Conservation (phyloP, 2,113 vertebrate species). For the Raja brachyura region DNA sequence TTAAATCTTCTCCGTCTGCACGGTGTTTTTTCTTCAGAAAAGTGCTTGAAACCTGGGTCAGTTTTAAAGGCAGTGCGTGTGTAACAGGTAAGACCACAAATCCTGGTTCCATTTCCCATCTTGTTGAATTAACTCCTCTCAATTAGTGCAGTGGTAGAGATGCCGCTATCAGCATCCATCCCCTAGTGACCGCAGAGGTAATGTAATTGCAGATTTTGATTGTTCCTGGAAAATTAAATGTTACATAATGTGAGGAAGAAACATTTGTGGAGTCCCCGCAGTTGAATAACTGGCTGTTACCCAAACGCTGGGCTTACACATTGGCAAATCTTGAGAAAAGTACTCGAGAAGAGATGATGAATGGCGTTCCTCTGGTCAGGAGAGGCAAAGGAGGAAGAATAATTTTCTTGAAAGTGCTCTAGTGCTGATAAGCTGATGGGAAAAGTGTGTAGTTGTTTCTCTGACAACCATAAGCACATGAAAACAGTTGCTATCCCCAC, state of each 20-base stretch:
- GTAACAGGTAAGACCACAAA: neutral
- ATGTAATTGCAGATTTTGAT: neutral
- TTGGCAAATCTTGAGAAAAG: neutral
- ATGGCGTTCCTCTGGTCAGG: neutral
- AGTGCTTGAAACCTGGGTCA: neutral
- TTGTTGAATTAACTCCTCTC: neutral
- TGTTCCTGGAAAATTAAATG: neutral
- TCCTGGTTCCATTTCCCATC: neutral
- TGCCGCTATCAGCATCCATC: neutral
- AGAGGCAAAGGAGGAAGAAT: neutral
- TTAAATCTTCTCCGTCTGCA: neutral
- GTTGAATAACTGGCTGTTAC: neutral
- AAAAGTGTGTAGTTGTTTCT: neutral
- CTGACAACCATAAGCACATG: neutral
- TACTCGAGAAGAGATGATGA: neutral
- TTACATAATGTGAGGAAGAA: neutral
- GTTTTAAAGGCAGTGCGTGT: neutral
- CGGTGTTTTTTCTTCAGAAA: neutral
- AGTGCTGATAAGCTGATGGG: neutral
- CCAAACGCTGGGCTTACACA: neutral
- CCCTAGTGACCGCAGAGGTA: neutral
- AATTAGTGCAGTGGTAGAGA: neutral
- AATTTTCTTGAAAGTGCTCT: neutral
- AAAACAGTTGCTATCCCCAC: neutral
- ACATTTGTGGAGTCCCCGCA: no score